These are phyloP conservation scores for Diarsia brunnea DNA, from an alignment of 2,888 invertebrate genomes.

Conservation along the genomic window DNA sequence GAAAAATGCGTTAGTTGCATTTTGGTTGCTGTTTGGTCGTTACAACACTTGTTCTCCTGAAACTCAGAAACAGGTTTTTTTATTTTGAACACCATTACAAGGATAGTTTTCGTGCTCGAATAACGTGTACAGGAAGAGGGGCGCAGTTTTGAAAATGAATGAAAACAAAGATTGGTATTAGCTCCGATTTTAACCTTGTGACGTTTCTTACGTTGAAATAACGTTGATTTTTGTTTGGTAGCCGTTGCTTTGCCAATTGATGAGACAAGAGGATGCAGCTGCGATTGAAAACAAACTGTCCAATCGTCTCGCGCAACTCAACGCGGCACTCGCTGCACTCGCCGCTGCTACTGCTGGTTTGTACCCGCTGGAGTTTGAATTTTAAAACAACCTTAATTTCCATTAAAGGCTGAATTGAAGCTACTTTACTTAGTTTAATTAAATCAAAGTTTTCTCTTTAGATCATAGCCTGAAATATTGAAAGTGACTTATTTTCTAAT, in stretches of 20 bases:
- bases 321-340: conserved; percentile 70
- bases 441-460: background rate
- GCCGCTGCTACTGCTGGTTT: conserved; percentile 42
- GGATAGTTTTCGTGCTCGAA: too few relatives aligned
- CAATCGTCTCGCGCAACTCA: conserved; percentile 63
- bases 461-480: background rate
- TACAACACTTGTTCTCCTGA: too few relatives aligned
- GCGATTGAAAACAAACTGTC: conserved; percentile 56
- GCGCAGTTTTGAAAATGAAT: background rate
- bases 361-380: background rate
- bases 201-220: background rate
- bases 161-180: background rate
- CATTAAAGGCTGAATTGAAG: background rate
- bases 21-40: too few relatives aligned
- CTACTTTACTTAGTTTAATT: background rate
- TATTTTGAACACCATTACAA: too few relatives aligned
- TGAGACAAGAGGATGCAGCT: conserved; percentile 46
- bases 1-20: background rate
- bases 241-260: conserved; percentile 34
- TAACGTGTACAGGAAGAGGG: background rate
- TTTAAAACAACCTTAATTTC: background rate
- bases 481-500: background rate
- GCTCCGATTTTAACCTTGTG: background rate
- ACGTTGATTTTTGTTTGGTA: background rate
- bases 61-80: too few relatives aligned